These are phyloP conservation scores for Leptothorax acervorum DNA, from an alignment of 2,888 invertebrate species.

Conservation along the genomic window DNA sequence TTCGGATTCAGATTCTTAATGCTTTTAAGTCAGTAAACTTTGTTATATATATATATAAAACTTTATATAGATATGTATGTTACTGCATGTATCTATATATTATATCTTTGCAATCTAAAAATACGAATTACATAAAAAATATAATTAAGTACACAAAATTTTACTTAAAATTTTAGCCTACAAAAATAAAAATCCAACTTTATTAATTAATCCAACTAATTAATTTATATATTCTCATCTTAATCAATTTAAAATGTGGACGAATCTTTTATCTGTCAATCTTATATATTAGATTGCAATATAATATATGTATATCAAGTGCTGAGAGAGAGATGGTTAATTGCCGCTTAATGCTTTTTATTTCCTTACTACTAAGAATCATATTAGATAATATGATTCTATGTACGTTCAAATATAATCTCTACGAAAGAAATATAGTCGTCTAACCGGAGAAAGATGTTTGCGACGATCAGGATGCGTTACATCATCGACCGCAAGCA, in stretches of 20 bases:
- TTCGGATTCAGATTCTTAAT: not conserved
- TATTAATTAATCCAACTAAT: no score
- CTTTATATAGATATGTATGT: not conserved
- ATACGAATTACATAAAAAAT: not conserved
- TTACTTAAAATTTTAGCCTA: not conserved
- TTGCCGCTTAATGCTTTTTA: not conserved
- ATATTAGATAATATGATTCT: not conserved
- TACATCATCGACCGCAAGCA: conserved; percentile 9
- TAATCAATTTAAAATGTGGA: not conserved
- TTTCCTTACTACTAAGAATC: no score
- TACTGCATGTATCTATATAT: no score
- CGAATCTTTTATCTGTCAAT: not conserved
- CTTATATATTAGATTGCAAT: not conserved
- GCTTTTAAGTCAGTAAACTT: not conserved
- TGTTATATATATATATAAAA: not conserved
- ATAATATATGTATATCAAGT: not conserved
- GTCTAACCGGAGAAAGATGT: not conserved
- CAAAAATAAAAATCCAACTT: not conserved
- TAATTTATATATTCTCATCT: not conserved
- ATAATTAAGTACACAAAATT: no score
- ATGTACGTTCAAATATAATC: not conserved
- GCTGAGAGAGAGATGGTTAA: not conserved
- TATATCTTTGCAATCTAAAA: not conserved
- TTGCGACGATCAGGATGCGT: not conserved
- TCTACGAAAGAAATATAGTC: not conserved